These are phyloP conservation scores for Nasonia giraulti DNA, from an alignment of 1,140 invertebrate species.

Conservation along the genomic window DNA sequence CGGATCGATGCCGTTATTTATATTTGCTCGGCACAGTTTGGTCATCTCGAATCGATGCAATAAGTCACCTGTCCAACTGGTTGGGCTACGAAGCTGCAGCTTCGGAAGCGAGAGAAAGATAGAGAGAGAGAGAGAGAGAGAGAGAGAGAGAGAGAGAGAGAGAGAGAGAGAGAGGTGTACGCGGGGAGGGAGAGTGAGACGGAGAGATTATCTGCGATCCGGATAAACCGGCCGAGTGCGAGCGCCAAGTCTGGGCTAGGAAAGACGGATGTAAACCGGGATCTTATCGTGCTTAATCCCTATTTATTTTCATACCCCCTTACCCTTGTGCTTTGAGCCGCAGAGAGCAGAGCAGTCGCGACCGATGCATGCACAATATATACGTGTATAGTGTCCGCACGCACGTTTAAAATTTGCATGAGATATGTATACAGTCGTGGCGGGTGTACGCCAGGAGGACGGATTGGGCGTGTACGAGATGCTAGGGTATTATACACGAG, in stretches of 20 bases:
- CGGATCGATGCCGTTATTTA: slow-evolving; percentile 66
- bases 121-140: slow-evolving; percentile 20
- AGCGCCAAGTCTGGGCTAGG: slow-evolving; percentile 60
- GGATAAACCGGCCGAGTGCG: slow-evolving; percentile 66
- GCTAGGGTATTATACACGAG: background rate
- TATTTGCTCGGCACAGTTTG: slow-evolving; percentile 60
- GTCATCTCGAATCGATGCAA: slow-evolving; percentile 67
- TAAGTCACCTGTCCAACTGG: slow-evolving; percentile 69
- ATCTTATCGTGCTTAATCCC: slow-evolving; percentile 62
- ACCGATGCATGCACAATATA: background rate
- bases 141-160: background rate
- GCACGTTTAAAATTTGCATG: slow-evolving; percentile 32
- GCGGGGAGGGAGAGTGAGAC: slow-evolving; percentile 46
- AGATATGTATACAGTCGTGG: background rate
- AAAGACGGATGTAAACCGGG: slow-evolving; percentile 65
- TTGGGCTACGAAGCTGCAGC: slow-evolving; percentile 47
- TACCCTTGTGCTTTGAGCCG: slow-evolving; percentile 50
- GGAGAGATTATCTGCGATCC: slow-evolving; percentile 70
- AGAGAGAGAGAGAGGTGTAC: slow-evolving; percentile 45
- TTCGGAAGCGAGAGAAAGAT: slow-evolving; percentile 13
- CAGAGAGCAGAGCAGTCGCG: background rate
- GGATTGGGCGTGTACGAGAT: background rate
- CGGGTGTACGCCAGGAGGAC: background rate
- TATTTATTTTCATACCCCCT: slow-evolving; percentile 64
- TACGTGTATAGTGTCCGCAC: background rate